These are phyloP conservation scores for Gastrophryne carolinensis DNA, from an alignment of 2,797 vertebrate species.

Conservation along the genomic window DNA sequence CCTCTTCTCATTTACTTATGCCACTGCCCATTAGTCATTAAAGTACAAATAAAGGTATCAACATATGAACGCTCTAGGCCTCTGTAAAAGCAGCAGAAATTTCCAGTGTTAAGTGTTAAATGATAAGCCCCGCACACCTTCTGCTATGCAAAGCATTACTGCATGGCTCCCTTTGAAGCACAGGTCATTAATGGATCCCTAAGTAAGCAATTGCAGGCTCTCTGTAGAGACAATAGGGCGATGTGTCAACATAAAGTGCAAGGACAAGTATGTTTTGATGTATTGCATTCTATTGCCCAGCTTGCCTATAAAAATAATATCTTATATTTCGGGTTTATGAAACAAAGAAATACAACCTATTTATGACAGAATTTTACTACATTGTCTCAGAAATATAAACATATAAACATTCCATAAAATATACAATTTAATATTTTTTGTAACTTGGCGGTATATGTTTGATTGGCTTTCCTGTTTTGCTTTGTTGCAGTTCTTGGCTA, in stretches of 20 bases:
- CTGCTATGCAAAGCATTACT: conserved; percentile 39
- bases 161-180: conserved; percentile 27
- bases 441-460: too few species aligned
- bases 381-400: too few species aligned
- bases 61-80: background rate
- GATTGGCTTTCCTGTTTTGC: conserved; percentile 16
- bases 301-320: background rate
- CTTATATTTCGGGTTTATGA: background rate
- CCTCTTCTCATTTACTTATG: too few species aligned
- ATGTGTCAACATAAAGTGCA: conserved; percentile 42
- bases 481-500: conserved; percentile 21
- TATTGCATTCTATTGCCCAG: conserved; percentile 1
- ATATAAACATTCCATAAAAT: too few species aligned
- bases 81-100: conserved; percentile 1
- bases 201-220: conserved; percentile 38
- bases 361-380: background rate
- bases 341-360: background rate
- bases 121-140: conserved; percentile 5
- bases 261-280: conserved; percentile 24
- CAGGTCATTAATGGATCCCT: conserved; percentile 43
- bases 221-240: conserved; percentile 42
- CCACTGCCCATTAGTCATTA: too few species aligned
- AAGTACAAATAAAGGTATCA: background rate
- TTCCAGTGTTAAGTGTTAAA: conserved; percentile 27
- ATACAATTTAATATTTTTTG: too few species aligned